phyloP scores from a whole-genome alignment of 2,797 vertebrate species.

The Oceanodroma leucorhoa region DNA sequence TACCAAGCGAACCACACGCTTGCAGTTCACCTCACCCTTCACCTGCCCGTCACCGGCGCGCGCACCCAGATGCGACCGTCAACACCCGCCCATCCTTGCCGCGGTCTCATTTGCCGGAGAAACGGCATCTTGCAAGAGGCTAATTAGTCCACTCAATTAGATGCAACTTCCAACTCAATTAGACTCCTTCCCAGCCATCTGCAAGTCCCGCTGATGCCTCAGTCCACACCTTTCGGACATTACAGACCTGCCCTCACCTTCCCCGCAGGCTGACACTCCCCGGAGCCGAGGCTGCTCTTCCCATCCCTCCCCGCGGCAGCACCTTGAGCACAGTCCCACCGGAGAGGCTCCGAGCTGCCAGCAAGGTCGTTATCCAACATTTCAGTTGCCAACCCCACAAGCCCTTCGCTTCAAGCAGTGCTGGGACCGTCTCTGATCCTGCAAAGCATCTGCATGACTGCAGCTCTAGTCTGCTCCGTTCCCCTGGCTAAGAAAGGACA shows the following conservation, averaged over 20 bases:
- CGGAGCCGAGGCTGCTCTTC: fast-evolving
- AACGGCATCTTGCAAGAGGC: not conserved
- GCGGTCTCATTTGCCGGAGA: not conserved
- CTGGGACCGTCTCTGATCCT: not conserved
- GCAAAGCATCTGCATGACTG: not conserved
- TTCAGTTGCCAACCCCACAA: not conserved
- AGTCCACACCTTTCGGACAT: fast-evolving
- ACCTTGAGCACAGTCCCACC: fast-evolving
- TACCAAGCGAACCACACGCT: fast-evolving
- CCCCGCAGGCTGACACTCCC: not conserved
- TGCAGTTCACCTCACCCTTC: fast-evolving
- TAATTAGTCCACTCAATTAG: conserved; percentile 14
- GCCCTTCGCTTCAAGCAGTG: not conserved
- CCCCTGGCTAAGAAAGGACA: not conserved
- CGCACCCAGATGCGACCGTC: fast-evolving
- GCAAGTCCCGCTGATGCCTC: not conserved
- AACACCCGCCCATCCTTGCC: not conserved
- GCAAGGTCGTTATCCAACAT: not conserved
- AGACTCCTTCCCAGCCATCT: not conserved
- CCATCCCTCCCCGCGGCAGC: not conserved
- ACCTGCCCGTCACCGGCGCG: fast-evolving
- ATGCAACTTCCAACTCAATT: not conserved
- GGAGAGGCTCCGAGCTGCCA: not conserved
- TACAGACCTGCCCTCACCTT: not conserved
- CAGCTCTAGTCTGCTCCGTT: not conserved